These are phyloP conservation scores for Portunus trituberculatus DNA, from an alignment of 1,140 invertebrate genomes.

Conservation along the genomic window DNA sequence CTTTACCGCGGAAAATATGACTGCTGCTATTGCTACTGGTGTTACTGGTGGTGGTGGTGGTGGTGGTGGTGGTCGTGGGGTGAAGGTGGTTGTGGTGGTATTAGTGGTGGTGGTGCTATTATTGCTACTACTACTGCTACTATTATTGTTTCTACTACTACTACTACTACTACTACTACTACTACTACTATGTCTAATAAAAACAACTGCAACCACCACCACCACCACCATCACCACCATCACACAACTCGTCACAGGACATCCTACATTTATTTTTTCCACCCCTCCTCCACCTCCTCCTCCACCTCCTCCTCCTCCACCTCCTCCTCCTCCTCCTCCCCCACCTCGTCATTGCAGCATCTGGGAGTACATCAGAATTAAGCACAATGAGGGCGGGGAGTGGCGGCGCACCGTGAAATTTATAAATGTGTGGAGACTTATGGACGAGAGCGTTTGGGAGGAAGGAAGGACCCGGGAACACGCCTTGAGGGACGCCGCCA, in stretches of 20 bases:
- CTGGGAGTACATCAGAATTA: conserved; percentile 40
- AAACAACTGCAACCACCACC: background rate
- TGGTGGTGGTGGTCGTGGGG: too few relatives aligned
- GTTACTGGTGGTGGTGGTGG: too few relatives aligned
- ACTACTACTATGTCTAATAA: background rate
- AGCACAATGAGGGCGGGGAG: conserved; percentile 33
- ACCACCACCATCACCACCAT: background rate
- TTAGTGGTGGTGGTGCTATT: too few relatives aligned
- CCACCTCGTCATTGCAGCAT: background rate
- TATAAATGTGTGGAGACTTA: conserved; percentile 55
- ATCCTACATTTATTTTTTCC: background rate
- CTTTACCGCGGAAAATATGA: background rate
- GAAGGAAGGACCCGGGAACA: background rate
- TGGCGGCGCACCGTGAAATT: conserved; percentile 48
- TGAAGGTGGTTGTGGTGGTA: too few relatives aligned
- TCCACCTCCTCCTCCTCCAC: background rate
- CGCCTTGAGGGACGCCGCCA: conserved; percentile 34
- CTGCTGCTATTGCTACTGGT: background rate
- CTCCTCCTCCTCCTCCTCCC: background rate
- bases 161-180: conserved; percentile 14
- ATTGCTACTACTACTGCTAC: too few relatives aligned
- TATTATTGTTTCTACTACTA: background rate
- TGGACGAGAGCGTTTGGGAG: conserved; percentile 4
- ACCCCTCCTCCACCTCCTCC: too few relatives aligned
- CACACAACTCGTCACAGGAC: background rate